Conservation (phyloP, 2,113 vertebrate species). For the Dasyurus viverrinus region DNA sequence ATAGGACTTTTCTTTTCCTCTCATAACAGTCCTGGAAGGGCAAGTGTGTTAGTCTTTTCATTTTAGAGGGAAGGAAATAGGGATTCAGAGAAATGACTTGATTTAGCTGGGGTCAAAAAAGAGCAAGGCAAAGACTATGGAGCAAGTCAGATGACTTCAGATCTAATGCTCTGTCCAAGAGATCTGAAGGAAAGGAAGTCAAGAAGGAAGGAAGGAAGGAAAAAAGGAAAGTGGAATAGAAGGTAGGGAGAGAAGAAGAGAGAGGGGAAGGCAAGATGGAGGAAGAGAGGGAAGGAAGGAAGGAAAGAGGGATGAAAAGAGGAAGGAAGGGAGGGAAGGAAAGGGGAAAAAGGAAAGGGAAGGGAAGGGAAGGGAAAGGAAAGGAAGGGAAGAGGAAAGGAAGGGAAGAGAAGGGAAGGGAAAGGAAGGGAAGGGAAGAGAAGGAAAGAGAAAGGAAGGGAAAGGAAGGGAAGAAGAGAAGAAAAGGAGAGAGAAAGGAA, state of each 20-base stretch:
- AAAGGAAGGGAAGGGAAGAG: no score
- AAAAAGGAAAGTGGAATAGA: not conserved
- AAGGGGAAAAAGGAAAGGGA: no score
- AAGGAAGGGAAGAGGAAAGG: no score
- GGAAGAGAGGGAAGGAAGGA: not conserved
- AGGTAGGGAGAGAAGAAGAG: not conserved
- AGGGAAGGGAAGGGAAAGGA: no score
- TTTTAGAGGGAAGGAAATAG: not conserved
- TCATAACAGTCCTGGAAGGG: not conserved
- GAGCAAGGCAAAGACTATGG: not conserved
- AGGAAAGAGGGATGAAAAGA: accelerated
- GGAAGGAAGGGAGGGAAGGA: accelerated
- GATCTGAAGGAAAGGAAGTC: no score
- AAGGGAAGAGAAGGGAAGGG: no score
- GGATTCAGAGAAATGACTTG: not conserved
- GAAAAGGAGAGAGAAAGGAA: no score
- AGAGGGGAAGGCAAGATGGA: not conserved
- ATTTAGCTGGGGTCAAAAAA: not conserved
- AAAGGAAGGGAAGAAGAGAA: no score
- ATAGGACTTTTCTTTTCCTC: not conserved
- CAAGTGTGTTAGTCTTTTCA: not conserved
- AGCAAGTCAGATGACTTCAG: not conserved
- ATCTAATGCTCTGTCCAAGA: not conserved
- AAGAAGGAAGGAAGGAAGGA: not conserved
- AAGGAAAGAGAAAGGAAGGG: no score